Evolutionary conservation across 2,888 invertebrate species (phyloP).

Genomic region (Seira sanloemensis): DNA sequence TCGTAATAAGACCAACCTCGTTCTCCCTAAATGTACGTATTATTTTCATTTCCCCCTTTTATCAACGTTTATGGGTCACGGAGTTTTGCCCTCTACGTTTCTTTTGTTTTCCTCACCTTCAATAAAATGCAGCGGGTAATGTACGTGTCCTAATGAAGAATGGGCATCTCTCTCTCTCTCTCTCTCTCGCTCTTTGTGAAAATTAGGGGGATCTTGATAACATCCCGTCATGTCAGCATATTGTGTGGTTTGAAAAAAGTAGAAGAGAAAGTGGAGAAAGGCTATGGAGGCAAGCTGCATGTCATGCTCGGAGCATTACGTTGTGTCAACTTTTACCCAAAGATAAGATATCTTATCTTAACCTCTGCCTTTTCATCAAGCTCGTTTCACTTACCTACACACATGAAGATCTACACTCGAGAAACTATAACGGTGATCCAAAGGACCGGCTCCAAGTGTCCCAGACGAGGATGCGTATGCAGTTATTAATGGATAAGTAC

Average conservation of each 20-base stretch:
- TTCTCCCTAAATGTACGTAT: too few species aligned
- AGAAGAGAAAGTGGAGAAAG: neutral
- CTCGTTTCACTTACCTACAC: too few species aligned
- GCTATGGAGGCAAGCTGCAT: neutral
- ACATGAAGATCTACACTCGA: too few species aligned
- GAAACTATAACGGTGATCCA: too few species aligned
- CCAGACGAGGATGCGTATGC: too few species aligned
- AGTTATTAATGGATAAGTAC: too few species aligned
- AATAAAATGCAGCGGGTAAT: neutral
- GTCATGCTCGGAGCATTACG: neutral
- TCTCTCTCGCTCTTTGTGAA: too few species aligned
- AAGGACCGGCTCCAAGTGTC: too few species aligned
- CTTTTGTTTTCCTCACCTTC: slow-evolving; percentile 1
- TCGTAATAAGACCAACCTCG: too few species aligned
- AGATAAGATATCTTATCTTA: neutral
- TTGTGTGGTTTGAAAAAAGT: neutral
- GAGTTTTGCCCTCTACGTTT: slow-evolving; percentile 17
- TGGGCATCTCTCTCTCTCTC: neutral
- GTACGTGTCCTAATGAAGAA: slow-evolving; percentile 7
- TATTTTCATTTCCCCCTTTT: neutral
- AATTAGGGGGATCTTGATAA: slow-evolving; percentile 27
- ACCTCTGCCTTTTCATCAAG: neutral
- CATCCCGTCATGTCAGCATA: slow-evolving; percentile 19
- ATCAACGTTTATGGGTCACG: slow-evolving; percentile 42
- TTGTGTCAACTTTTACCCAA: neutral